Evolutionary conservation across 2,888 invertebrate genomes (phyloP), one percentile per base, ranked within the genome.

Genomic region (Steinernema scapterisci): DNA sequence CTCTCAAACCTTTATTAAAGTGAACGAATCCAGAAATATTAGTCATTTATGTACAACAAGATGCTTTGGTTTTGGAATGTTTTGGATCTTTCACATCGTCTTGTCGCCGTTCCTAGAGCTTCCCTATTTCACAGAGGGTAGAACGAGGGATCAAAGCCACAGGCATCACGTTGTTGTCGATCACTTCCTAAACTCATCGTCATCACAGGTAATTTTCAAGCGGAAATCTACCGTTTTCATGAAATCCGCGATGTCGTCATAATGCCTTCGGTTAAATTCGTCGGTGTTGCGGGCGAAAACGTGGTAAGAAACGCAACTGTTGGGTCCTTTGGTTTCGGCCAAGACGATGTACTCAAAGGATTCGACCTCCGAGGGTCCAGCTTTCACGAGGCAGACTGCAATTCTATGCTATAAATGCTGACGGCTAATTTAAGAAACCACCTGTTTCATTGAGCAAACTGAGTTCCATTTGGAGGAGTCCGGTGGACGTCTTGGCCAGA

Each of bases 201-300:
- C 38, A 38, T 38, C 31, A 54, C 2, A 54, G 74, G 77, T 43
- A 70, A 23, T 51, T 44, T 77, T 77, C 31, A 43, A 38, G 21
- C 23, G 31, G 23, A 77, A 21, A 46, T 54, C 56, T 21, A 76
- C 63, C 31, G 77, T 79, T 75, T 82, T 81, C 82, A 85, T 82
- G 74, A 84, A 84, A 1, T 84, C 83, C 0, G 83, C 80, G 31
- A 85, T 79, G 74, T 83, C 83, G 73, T 85, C 84, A 73, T 82
- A 84, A 73, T 84, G 81, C 9, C 82, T 74, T 3, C 77, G 70
- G 43, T 84, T 81, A 76, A 85, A 85, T 71, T 84, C 83, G 31
- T 83, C 83, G 3, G 79, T 80, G 73, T 83, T 81, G 7, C 84
- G 75, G 6, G 81, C 82, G 71, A 84, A 85, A 0, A 85, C 83